phyloP scores from a whole-genome alignment of 2,888 invertebrate species.

The Crioceris asparagi region DNA sequence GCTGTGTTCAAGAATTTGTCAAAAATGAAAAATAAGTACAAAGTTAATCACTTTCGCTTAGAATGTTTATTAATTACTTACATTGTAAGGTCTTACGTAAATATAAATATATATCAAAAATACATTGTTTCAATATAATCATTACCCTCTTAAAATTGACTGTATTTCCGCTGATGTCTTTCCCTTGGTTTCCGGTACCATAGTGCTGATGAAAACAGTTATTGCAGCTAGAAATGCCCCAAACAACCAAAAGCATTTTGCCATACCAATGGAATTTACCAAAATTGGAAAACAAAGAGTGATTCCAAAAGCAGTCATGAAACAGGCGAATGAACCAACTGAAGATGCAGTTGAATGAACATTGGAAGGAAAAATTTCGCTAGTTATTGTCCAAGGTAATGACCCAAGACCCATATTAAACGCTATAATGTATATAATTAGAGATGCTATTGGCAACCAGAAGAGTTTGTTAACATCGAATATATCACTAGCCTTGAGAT shows the following conservation, averaged over 20 bases:
- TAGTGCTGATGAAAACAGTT: constrained; percentile 16
- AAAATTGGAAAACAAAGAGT: constrained; percentile 19
- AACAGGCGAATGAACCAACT: constrained; percentile 11
- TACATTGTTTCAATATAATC: too few species aligned
- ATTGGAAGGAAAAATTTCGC: constrained; percentile 69
- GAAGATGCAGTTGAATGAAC: constrained; percentile 54
- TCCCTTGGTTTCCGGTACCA: constrained; percentile 22
- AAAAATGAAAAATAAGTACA: too few species aligned
- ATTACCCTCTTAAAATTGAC: constrained; percentile 12
- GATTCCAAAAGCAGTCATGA: constrained; percentile 11
- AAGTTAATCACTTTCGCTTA: too few species aligned
- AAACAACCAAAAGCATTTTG: constrained; percentile 21
- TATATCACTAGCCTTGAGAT: constrained; percentile 3
- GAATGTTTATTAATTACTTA: too few species aligned
- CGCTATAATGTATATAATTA: constrained; percentile 59
- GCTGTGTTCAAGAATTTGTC: too few species aligned
- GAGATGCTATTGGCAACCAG: constrained; percentile 60
- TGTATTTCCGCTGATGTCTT: constrained; percentile 22
- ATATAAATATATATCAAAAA: too few species aligned
- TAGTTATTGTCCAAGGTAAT: constrained; percentile 69
- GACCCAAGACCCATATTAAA: constrained; percentile 65
- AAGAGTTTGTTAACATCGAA: constrained; percentile 31
- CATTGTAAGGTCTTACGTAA: too few species aligned
- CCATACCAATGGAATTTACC: constrained; percentile 17
- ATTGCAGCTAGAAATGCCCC: constrained; percentile 15